Conservation (phyloP, 2,888 invertebrate genomes). For the Sipha maydis region DNA sequence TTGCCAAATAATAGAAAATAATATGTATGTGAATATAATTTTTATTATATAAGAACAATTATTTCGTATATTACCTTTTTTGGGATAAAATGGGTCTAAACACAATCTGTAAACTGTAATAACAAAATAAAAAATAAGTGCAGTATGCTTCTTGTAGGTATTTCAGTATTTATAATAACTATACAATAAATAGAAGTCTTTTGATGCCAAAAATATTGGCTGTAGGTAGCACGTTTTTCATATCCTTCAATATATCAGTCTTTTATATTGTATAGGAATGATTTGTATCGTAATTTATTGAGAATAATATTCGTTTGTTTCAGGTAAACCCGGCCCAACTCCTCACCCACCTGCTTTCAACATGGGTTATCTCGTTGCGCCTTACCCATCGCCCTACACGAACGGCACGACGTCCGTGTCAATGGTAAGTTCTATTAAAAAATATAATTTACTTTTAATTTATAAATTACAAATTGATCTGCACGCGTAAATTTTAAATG, state of each 20-base stretch:
- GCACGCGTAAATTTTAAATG: background rate
- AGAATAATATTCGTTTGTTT: conserved; percentile 66
- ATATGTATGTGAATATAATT: background rate
- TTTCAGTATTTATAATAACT: background rate
- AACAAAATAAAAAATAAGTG: conserved; percentile 1
- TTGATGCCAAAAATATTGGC: conserved; percentile 25
- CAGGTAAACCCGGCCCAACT: conserved; percentile 84
- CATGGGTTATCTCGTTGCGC: conserved; percentile 92
- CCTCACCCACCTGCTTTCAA: conserved; percentile 81
- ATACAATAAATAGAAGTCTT: conserved; percentile 14
- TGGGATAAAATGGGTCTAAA: background rate
- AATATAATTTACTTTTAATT: background rate
- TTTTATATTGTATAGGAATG: conserved; percentile 1
- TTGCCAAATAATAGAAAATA: background rate
- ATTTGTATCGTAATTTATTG: conserved; percentile 3
- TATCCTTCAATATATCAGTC: background rate
- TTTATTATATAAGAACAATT: background rate
- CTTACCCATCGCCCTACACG: conserved; percentile 80
- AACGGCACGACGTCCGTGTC: conserved; percentile 89
- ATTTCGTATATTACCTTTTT: background rate
- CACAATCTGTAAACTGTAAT: conserved; percentile 18
- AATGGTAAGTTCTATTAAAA: conserved; percentile 77
- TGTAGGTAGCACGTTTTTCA: background rate
- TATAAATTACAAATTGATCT: background rate
- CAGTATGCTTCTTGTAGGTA: background rate